Percentiles rank a stretch among this genome's conserved stretches.
Evolutionary conservation across 1,140 invertebrate genomes (phyloP).

Genomic region (Calliphora vicina): DNA sequence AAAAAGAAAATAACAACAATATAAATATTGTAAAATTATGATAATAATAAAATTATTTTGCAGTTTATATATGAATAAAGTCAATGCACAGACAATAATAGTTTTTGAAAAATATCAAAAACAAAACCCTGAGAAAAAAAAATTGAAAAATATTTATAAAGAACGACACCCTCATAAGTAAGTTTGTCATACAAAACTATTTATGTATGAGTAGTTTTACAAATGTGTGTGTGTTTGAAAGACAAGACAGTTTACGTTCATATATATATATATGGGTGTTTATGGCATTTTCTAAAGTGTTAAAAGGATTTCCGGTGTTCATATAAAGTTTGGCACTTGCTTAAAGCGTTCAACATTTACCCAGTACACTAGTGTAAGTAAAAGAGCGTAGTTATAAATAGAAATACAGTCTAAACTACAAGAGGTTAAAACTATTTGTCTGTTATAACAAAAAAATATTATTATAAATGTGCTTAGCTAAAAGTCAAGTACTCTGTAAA

Average conservation of each 20-base stretch:
- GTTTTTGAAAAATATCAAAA: background rate
- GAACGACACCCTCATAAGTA: background rate
- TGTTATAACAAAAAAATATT: background rate
- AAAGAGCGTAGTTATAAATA: background rate
- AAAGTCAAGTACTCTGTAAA: background rate
- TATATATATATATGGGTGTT: too few relatives aligned
- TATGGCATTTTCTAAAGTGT: slow-evolving; percentile 33
- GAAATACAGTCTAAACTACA: background rate
- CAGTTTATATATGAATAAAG: slow-evolving; percentile 27
- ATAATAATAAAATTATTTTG: slow-evolving; percentile 36
- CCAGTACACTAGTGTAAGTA: background rate
- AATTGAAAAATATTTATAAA: background rate
- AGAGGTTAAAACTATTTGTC: slow-evolving; percentile 35
- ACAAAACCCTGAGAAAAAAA: background rate
- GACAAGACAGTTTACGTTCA: background rate
- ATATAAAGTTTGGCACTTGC: slow-evolving; percentile 34
- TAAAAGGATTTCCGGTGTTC: slow-evolving; percentile 36
- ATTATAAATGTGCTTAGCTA: slow-evolving; percentile 13
- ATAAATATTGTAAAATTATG: slow-evolving; percentile 38
- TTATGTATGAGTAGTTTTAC: too few relatives aligned
- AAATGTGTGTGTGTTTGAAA: background rate
- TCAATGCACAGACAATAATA: slow-evolving; percentile 5
- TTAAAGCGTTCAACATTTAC: background rate
- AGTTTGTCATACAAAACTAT: background rate
- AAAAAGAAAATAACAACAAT: slow-evolving; percentile 2